Evolutionary conservation across 2,113 vertebrate genomes (phyloP).

Genomic region (Elgaria multicarinata): DNA sequence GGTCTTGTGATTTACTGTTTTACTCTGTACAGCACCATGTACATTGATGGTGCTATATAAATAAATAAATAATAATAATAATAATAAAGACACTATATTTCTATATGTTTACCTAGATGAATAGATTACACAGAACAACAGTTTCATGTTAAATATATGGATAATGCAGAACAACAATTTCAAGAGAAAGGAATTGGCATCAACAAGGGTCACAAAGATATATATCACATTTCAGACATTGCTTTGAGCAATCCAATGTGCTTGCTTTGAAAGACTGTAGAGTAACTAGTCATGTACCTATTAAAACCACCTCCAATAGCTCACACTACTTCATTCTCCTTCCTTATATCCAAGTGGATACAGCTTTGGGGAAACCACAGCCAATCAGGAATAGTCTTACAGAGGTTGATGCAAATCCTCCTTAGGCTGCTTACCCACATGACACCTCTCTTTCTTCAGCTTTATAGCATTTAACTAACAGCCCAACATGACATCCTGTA

Average conservation of each 20-base stretch:
- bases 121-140: not conserved
- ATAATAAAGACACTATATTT: not conserved
- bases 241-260: not conserved
- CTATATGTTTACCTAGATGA: not conserved
- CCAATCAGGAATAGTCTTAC: not conserved
- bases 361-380: not conserved
- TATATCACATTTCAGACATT: no score
- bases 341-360: not conserved
- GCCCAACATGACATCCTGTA: conserved; percentile 38
- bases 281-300: not conserved
- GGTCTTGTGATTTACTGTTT: no score
- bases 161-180: not conserved
- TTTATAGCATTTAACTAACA: conserved; percentile 27
- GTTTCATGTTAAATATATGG: not conserved
- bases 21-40: no score
- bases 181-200: not conserved
- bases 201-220: not conserved
- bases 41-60: no score
- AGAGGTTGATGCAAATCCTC: not conserved
- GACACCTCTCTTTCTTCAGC: not conserved
- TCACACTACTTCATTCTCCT: not conserved
- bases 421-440: not conserved
- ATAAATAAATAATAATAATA: no score
- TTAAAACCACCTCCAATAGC: not conserved
- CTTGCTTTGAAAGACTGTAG: not conserved